Evolutionary conservation across 2,888 invertebrate genomes (phyloP), one percentile per base, ranked within the genome.

Genomic region (Lepas anatifera): DNA sequence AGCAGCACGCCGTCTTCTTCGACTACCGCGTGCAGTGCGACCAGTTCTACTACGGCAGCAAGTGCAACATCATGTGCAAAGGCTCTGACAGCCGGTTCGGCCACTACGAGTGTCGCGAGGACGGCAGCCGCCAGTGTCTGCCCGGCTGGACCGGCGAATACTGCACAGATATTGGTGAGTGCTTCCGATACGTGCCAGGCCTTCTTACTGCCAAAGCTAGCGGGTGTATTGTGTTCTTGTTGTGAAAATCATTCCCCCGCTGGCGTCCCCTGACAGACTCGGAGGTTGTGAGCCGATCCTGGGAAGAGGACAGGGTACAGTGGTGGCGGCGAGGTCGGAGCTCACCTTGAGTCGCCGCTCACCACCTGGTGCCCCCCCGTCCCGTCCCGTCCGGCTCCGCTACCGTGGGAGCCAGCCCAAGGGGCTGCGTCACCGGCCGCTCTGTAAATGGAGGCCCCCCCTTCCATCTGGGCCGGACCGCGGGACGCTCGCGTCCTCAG

Each of bases 81-180:
- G 81, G 81, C 75, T 72, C 75, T 27, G 11, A 13, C 64, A n/a
- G 37, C 37, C 13, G 22, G 35, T 79, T 79, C 79, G 92, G 93
- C 72, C 95, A 95, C 81, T 95, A 94, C 82, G 83, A 87, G 22
- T 96, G 95, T 79, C 89, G 89, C 75, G 89, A 89, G 73, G 88
- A 90, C 75, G 95, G 95, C 0, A 89, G 92, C 77, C 89, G 92
- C 66, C 88, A 90, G 79, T 96, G 96, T 78, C 81, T 89, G 73
- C 87, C 89, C 8, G 93, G 93, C 16, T 83, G 82, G 82, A 71
- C 75, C 11, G 81, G 81, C 4, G 74, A 75, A 2, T 80, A 81
- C 72, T 82, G 82, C 74, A 77, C 79, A 37, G 74, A 76, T n/a
- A n/a, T n/a, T 75, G 78, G 81, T 81, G 76, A 77, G 77, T 18